Percentiles rank a stretch among this genome's conserved stretches.
Evolutionary conservation across 2,797 vertebrate genomes (phyloP).

Genomic region (Lepus townsendii): DNA sequence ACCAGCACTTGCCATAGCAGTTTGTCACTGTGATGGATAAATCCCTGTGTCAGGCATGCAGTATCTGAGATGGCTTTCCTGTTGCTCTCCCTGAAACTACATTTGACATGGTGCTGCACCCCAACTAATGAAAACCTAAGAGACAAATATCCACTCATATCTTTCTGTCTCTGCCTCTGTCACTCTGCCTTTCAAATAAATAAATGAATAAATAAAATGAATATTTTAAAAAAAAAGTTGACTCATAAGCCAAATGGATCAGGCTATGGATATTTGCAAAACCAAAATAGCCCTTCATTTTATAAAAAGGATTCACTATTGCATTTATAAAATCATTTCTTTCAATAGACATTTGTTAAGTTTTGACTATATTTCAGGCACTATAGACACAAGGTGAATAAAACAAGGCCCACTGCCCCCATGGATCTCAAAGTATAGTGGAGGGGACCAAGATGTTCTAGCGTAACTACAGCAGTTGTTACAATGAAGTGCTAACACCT

Average conservation of each 20-base stretch:
- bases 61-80: background rate
- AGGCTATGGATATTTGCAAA: background rate
- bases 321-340: slow-evolving; percentile 5
- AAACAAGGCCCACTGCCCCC: background rate
- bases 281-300: background rate
- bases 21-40: background rate
- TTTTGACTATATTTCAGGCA: background rate
- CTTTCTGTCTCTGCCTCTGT: too few relatives aligned
- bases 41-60: background rate
- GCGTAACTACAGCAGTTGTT: background rate
- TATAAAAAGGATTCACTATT: background rate
- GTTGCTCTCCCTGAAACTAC: background rate
- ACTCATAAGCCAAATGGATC: background rate
- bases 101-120: background rate
- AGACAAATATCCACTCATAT: background rate
- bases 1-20: background rate
- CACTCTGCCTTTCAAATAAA: too few relatives aligned
- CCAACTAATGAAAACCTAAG: slow-evolving; percentile 3
- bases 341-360: background rate
- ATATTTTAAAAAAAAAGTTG: background rate
- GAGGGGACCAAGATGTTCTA: background rate
- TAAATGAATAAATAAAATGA: too few relatives aligned
- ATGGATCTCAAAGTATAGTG: background rate
- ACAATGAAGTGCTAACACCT: background rate
- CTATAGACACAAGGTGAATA: background rate